phyloP scores from a whole-genome alignment of 2,113 vertebrate species.

The Hippocampus guttulatus region DNA sequence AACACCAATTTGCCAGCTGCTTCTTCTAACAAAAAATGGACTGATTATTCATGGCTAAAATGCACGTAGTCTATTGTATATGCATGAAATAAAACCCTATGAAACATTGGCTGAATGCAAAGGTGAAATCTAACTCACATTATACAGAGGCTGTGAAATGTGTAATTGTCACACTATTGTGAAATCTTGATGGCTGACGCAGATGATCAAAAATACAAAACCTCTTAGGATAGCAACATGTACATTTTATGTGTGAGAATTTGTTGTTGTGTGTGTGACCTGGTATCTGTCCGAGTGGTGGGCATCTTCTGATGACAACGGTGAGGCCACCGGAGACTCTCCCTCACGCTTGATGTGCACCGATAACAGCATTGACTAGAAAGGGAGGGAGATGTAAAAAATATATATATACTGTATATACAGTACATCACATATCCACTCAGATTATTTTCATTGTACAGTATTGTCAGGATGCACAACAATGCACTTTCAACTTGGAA shows the following conservation, averaged over 20 bases:
- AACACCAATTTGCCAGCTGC: neutral
- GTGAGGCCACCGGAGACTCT: slow-evolving; percentile 93
- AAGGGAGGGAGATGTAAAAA: slow-evolving; percentile 32
- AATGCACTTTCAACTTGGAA: neutral
- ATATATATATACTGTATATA: no score
- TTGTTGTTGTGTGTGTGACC: slow-evolving; percentile 72
- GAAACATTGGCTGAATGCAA: no score
- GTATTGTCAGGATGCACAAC: neutral
- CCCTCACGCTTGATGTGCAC: slow-evolving; percentile 99
- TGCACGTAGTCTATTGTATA: neutral
- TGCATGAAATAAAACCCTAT: neutral
- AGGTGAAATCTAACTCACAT: neutral
- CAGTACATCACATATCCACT: neutral
- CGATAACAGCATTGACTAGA: slow-evolving; percentile 93
- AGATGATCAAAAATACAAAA: neutral
- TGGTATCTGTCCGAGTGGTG: slow-evolving; percentile 99
- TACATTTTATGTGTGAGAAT: slow-evolving; percentile 4
- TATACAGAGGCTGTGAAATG: neutral
- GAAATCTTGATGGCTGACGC: neutral
- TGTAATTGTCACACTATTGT: neutral
- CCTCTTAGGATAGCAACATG: no score
- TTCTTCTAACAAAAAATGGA: slow-evolving; percentile 28
- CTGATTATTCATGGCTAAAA: slow-evolving; percentile 6
- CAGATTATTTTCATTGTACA: neutral
- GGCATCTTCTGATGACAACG: slow-evolving; percentile 94